Percentiles rank a stretch among this genome's conserved stretches.
Conservation (phyloP, 2,113 vertebrate species). For the Cariama cristata region DNA sequence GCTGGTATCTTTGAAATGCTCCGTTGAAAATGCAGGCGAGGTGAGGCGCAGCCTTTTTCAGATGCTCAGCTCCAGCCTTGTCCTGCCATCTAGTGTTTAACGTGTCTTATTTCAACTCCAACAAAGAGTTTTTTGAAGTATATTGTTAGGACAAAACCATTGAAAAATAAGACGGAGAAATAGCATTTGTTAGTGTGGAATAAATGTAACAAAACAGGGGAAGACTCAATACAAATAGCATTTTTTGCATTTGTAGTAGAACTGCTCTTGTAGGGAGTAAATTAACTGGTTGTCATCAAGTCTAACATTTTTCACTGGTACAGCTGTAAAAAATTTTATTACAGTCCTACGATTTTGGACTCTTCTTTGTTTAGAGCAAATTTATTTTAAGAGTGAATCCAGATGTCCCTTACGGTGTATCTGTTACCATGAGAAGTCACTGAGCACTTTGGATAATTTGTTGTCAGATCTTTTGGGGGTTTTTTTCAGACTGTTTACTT, state of each 20-base stretch:
- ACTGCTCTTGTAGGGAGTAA: neutral
- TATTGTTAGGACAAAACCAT: neutral
- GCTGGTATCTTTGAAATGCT: neutral
- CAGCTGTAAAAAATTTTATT: neutral
- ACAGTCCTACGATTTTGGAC: neutral
- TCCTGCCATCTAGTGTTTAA: constrained; percentile 76
- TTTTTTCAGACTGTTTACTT: neutral
- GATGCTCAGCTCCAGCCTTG: neutral
- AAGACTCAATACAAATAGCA: neutral
- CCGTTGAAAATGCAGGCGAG: accelerated
- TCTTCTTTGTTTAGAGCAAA: neutral
- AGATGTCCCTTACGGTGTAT: neutral
- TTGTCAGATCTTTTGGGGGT: neutral
- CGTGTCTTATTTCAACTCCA: neutral
- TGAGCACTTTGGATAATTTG: neutral
- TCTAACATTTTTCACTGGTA: neutral
- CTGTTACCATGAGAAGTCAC: neutral
- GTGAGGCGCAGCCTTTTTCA: accelerated
- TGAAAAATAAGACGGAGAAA: neutral
- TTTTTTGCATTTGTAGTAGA: neutral
- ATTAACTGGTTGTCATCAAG: accelerated
- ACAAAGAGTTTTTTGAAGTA: accelerated
- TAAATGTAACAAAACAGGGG: neutral
- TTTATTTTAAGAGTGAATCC: neutral
- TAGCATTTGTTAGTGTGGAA: neutral